Conservation (phyloP, 2,113 vertebrate genomes). For the Orientallactaga bullata region DNA sequence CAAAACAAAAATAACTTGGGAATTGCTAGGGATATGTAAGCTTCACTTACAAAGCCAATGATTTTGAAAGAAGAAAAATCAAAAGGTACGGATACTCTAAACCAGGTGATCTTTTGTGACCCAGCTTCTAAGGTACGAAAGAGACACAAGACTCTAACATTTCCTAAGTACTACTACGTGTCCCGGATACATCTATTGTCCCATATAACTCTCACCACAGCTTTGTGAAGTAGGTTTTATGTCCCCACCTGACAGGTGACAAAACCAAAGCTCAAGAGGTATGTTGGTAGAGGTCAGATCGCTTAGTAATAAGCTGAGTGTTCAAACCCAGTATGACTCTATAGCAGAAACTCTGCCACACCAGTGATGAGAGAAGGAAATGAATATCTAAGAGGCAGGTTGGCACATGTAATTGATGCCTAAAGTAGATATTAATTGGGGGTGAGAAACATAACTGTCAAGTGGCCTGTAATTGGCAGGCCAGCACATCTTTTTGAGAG, state of each 20-base stretch:
- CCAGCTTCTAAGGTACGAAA: constrained; percentile 21
- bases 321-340: constrained; percentile 45
- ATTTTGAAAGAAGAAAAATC: constrained; percentile 52
- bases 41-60: constrained; percentile 30
- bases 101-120: background rate
- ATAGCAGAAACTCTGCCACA: constrained; percentile 56
- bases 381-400: constrained; percentile 31
- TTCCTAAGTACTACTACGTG: background rate
- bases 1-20: background rate
- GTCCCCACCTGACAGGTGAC: constrained; percentile 15
- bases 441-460: constrained; percentile 64
- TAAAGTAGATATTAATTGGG: constrained; percentile 47
- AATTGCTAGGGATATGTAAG: constrained; percentile 5
- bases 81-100: constrained; percentile 27
- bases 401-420: constrained; percentile 8
- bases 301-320: constrained; percentile 20
- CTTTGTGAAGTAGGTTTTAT: background rate
- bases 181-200: background rate
- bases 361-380: background rate
- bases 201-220: constrained; percentile 25
- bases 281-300: background rate
- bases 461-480: constrained; percentile 22
- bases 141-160: background rate
- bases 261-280: constrained; percentile 48
- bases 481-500: background rate